Evolutionary conservation across 2,888 invertebrate genomes (phyloP).

Genomic region (Encarsia formosa): DNA sequence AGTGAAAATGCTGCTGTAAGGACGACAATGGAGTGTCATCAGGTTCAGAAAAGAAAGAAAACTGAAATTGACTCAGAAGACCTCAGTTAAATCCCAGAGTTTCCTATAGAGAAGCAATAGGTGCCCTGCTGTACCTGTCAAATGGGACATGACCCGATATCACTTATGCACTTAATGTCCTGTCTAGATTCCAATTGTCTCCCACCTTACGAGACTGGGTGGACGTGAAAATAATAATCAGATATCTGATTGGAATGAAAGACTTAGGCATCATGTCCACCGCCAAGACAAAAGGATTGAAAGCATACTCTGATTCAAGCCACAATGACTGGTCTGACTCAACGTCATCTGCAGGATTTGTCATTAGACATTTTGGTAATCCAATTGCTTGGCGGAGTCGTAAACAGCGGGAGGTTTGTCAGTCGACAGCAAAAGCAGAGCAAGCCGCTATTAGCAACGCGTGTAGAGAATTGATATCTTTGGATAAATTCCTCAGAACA

Average conservation of each 20-base stretch:
- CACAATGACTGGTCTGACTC: background rate
- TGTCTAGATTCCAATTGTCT: constrained; percentile 18
- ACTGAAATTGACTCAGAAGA: background rate
- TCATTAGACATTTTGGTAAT: background rate
- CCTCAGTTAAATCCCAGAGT: background rate
- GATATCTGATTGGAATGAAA: background rate
- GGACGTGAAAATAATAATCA: background rate
- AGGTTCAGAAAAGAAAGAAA: background rate
- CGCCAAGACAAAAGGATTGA: background rate
- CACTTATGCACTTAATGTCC: constrained; percentile 17
- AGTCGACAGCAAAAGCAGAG: no score
- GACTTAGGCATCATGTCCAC: background rate
- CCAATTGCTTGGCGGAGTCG: background rate
- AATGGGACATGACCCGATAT: constrained; percentile 2
- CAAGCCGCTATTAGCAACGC: background rate
- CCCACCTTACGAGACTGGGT: background rate
- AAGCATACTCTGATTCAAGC: background rate
- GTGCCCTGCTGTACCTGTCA: background rate
- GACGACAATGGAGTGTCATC: background rate
- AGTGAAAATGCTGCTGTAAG: background rate
- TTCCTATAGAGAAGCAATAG: constrained; percentile 8
- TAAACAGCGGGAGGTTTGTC: background rate
- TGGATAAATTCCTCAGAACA: no score
- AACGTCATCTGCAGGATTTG: background rate
- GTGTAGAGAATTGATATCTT: background rate